Conservation (phyloP, 2,797 vertebrate genomes). For the Epinephelus coioides region DNA sequence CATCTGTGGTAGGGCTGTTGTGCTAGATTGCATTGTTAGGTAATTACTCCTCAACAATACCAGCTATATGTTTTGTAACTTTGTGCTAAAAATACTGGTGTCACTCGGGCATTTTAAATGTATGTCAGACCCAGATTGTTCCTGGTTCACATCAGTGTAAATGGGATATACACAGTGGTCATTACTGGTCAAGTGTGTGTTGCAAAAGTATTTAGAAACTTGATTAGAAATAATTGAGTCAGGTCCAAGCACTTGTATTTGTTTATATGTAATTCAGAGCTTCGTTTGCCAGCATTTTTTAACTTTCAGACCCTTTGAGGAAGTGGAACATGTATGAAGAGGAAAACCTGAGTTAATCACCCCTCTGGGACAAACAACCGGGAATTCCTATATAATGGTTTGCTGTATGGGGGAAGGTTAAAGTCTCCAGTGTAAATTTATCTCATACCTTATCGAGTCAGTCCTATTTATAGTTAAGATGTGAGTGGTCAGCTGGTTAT, state of each 20-base stretch:
- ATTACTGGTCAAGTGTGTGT: conserved; percentile 39
- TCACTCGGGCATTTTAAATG: not conserved
- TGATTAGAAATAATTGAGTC: conserved; percentile 44
- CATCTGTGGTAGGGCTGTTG: no score
- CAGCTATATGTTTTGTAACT: no score
- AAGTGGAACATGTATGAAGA: conserved; percentile 59
- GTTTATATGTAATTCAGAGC: conserved; percentile 39
- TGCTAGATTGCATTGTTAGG: no score
- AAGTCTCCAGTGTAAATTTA: conserved; percentile 26
- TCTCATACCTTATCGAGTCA: conserved; percentile 27
- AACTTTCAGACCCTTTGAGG: conserved; percentile 48
- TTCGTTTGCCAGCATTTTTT: conserved; percentile 34
- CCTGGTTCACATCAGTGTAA: conserved; percentile 31
- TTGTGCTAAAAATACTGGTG: no score
- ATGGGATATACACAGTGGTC: not conserved
- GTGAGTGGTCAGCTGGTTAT: not conserved
- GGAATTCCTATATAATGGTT: conserved; percentile 60
- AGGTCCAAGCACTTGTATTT: conserved; percentile 47
- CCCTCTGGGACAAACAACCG: conserved; percentile 54
- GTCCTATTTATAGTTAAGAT: conserved; percentile 32
- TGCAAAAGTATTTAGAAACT: conserved; percentile 51
- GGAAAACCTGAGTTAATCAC: conserved; percentile 62
- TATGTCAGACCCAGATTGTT: not conserved
- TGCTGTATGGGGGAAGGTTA: conserved; percentile 30
- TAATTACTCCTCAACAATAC: no score